A percentile compares a stretch with the other conserved stretches of the same genome.
Conservation (phyloP, 2,797 vertebrate genomes). For the Otus scops region DNA sequence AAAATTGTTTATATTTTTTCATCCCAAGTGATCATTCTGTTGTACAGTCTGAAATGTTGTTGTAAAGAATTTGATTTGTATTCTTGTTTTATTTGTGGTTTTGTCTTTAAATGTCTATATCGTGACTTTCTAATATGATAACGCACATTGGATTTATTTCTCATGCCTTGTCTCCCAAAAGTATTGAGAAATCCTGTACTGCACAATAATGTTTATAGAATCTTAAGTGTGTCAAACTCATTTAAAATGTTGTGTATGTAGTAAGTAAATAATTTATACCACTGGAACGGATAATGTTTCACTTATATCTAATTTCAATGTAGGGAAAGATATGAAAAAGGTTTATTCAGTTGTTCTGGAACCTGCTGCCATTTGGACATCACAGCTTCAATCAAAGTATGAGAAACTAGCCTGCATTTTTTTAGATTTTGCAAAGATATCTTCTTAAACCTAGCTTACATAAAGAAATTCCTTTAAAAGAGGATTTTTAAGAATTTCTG, state of each 20-base stretch:
- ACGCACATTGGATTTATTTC: not conserved
- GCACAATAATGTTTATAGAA: not conserved
- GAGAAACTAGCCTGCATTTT: not conserved
- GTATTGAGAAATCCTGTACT: not conserved
- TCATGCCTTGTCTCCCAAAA: not conserved
- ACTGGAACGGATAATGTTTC: not conserved
- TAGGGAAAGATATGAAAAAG: not conserved
- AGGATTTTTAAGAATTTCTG: not conserved
- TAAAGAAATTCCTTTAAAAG: not conserved
- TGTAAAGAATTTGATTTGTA: not conserved
- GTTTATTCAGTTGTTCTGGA: not conserved
- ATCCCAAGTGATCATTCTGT: not conserved
- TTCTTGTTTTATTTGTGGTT: not conserved
- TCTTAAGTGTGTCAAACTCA: not conserved
- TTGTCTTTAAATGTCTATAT: not conserved
- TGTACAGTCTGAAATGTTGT: not conserved
- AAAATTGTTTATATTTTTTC: not conserved
- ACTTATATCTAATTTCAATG: not conserved
- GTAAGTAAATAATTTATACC: constrained; percentile 35
- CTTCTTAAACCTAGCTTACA: constrained; percentile 13
- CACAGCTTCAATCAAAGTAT: not conserved
- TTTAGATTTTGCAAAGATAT: not conserved
- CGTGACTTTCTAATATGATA: not conserved
- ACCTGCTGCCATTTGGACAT: not conserved
- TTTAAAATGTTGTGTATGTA: not conserved